A percentile compares a stretch with the other conserved stretches of the same genome.
Evolutionary conservation across 2,888 invertebrate species (phyloP).

Genomic region (Drosophila suboccidentalis): DNA sequence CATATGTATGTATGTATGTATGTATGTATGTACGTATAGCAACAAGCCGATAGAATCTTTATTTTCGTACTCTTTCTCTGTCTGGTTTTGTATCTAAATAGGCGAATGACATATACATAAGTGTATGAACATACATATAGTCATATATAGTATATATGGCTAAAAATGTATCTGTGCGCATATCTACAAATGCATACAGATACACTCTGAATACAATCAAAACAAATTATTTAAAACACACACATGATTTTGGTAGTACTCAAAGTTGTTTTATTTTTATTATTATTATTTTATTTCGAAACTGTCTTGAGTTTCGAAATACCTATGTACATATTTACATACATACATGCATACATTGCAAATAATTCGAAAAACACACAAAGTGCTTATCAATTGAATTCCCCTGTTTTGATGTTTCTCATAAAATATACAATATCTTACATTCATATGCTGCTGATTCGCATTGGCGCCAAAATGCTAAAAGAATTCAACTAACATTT

Average conservation of each 20-base stretch:
- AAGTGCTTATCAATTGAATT: background rate
- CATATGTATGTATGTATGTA: constrained; percentile 6
- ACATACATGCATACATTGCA: no score
- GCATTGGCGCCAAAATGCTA: constrained; percentile 2
- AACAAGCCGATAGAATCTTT: constrained; percentile 44
- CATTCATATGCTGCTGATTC: background rate
- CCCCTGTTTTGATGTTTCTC: background rate
- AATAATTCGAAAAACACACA: background rate
- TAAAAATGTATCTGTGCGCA: constrained; percentile 3
- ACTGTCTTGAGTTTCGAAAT: background rate
- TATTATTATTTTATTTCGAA: background rate
- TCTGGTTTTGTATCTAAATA: constrained; percentile 27
- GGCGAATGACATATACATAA: constrained; percentile 14
- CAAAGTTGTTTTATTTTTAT: background rate
- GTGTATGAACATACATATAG: constrained; percentile 10
- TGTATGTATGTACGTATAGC: constrained; percentile 29
- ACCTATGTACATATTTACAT: background rate
- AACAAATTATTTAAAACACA: constrained; percentile 1
- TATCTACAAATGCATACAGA: background rate
- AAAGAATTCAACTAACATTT: background rate
- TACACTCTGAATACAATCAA: background rate
- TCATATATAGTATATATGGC: background rate
- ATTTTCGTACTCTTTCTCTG: constrained; percentile 45
- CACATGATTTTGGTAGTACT: background rate
- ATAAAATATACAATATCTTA: background rate